Conservation (phyloP, 1,140 invertebrate species). For the Brachionus sp. region DNA sequence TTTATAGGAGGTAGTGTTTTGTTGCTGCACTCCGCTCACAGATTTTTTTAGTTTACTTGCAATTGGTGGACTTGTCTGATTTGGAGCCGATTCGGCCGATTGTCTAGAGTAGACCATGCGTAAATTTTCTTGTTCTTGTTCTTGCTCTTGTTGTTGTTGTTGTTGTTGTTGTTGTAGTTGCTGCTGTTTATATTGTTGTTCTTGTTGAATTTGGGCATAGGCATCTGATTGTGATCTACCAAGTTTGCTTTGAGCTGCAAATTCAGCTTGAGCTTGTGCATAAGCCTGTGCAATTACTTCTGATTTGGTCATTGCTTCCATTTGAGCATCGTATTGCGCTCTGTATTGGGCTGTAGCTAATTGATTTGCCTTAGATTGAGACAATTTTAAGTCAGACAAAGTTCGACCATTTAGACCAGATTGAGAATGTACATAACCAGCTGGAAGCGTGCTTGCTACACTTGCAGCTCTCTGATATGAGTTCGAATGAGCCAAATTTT, state of each 20-base stretch:
- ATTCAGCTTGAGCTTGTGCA: neutral
- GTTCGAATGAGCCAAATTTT: neutral
- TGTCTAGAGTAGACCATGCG: neutral
- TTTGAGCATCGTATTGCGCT: conserved; percentile 3
- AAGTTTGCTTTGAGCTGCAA: neutral
- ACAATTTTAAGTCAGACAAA: neutral
- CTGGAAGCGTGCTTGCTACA: neutral
- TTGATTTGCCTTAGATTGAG: neutral
- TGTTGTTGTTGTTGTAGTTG: neutral
- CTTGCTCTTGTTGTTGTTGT: neutral
- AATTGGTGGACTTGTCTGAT: neutral
- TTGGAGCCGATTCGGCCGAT: neutral
- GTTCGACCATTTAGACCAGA: neutral
- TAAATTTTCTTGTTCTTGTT: conserved; percentile 16
- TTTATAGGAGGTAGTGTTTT: neutral
- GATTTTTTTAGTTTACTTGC: neutral
- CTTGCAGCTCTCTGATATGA: neutral
- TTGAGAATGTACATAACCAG: conserved; percentile 5
- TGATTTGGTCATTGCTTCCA: neutral
- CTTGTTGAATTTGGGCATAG: neutral
- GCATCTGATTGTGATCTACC: neutral
- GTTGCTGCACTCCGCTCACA: neutral
- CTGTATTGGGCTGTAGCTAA: conserved; percentile 6
- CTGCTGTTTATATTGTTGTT: neutral
- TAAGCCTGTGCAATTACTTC: conserved; percentile 27